Evolutionary conservation across 2,797 vertebrate species (phyloP).

Genomic region (Acomys russatus): DNA sequence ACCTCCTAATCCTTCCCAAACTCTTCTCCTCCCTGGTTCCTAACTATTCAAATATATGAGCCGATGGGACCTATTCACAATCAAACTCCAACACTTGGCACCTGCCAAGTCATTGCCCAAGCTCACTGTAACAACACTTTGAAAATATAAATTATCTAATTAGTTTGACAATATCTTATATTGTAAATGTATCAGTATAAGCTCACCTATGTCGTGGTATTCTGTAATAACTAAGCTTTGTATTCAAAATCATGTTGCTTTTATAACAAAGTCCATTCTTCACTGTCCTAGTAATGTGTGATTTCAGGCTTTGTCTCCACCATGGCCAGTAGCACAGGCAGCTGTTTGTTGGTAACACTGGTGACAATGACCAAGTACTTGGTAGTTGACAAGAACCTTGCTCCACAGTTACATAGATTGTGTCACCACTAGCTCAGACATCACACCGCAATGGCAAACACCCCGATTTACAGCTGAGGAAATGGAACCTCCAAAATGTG

Average conservation of each 20-base stretch:
- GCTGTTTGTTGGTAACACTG: neutral
- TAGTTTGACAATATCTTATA: neutral
- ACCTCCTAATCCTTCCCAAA: neutral
- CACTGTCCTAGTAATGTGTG: neutral
- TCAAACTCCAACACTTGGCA: neutral
- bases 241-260: neutral
- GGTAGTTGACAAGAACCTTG: neutral
- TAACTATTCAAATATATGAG: neutral
- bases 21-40: neutral
- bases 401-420: too few relatives aligned
- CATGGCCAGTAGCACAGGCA: neutral
- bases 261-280: neutral
- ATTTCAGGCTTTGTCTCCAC: neutral
- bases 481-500: neutral
- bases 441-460: neutral
- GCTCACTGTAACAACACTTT: neutral
- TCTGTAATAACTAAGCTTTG: neutral
- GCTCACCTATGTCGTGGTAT: neutral
- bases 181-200: neutral
- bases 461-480: conserved; percentile 5
- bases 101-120: neutral
- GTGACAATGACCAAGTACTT: neutral
- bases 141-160: conserved; percentile 7
- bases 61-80: neutral
- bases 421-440: neutral